A percentile compares a stretch with the other conserved stretches of the same genome.
These are phyloP conservation scores for Fragum sueziense DNA, from an alignment of 2,888 invertebrate species.

Conservation along the genomic window DNA sequence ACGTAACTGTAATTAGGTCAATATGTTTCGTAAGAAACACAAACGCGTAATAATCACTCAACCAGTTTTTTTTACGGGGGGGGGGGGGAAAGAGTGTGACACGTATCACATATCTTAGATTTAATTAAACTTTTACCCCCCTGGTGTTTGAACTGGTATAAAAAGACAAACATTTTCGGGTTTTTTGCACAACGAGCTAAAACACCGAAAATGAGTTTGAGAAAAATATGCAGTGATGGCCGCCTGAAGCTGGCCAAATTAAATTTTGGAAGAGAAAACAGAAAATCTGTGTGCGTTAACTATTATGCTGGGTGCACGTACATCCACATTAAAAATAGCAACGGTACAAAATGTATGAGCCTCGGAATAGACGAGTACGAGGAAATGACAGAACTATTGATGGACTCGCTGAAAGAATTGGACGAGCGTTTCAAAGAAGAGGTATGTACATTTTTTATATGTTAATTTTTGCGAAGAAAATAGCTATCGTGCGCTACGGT, in stretches of 20 bases:
- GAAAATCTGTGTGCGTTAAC: background rate
- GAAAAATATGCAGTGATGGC: background rate
- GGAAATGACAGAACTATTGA: background rate
- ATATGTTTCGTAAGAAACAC: conserved; percentile 1
- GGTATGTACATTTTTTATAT: background rate
- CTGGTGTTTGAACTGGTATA: too few relatives aligned
- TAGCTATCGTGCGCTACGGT: too few relatives aligned
- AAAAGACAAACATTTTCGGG: too few relatives aligned
- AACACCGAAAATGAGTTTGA: background rate
- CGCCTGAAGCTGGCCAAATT: too few relatives aligned
- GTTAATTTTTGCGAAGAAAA: background rate
- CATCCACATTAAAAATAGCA: background rate
- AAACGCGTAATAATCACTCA: conserved; percentile 1
- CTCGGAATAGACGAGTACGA: conserved; percentile 8
- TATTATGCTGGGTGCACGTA: background rate
- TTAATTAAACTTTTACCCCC: too few relatives aligned
- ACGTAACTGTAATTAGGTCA: too few relatives aligned
- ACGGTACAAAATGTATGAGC: background rate
- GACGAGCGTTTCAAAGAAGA: background rate
- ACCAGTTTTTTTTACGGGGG: background rate
- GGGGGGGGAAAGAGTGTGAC: too few relatives aligned
- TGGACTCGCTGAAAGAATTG: background rate
- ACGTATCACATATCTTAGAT: too few relatives aligned
- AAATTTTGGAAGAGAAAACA: too few relatives aligned
- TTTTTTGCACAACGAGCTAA: too few relatives aligned